Conservation (phyloP, 2,797 vertebrate species). For the Helostoma temminkii region DNA sequence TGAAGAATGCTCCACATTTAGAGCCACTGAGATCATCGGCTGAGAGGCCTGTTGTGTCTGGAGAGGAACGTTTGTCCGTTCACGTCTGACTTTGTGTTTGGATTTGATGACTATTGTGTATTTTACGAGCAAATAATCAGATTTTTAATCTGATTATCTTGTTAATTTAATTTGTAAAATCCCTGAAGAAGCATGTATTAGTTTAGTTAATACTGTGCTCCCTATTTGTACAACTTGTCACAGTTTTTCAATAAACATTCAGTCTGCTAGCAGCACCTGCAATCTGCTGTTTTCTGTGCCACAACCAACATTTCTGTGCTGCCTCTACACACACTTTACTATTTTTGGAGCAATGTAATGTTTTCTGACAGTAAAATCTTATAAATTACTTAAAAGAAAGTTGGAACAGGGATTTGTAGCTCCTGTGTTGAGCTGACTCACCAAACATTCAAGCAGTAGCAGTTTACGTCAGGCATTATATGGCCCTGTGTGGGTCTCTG, state of each 20-base stretch:
- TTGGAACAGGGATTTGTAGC: neutral
- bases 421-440: slow-evolving; percentile 7
- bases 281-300: neutral
- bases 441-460: slow-evolving; percentile 8
- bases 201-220: neutral
- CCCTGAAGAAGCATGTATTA: too few relatives aligned
- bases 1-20: slow-evolving; percentile 70
- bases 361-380: too few relatives aligned
- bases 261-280: neutral
- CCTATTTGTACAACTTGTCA: neutral
- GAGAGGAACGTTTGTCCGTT: slow-evolving; percentile 1
- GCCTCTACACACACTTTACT: neutral
- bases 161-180: too few relatives aligned
- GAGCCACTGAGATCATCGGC: slow-evolving; percentile 43
- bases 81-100: neutral
- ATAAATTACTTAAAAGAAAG: too few relatives aligned
- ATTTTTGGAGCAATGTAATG: too few relatives aligned
- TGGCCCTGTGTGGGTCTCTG: slow-evolving; percentile 40
- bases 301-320: neutral
- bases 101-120: neutral
- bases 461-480: slow-evolving; percentile 33
- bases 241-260: neutral
- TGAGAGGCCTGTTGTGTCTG: slow-evolving; percentile 35
- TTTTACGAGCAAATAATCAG: neutral
- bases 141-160: too few relatives aligned